A percentile compares a stretch with the other conserved stretches of the same genome.
These are phyloP conservation scores for Aplochiton taeniatus DNA, from an alignment of 2,797 vertebrate species.

Conservation along the genomic window DNA sequence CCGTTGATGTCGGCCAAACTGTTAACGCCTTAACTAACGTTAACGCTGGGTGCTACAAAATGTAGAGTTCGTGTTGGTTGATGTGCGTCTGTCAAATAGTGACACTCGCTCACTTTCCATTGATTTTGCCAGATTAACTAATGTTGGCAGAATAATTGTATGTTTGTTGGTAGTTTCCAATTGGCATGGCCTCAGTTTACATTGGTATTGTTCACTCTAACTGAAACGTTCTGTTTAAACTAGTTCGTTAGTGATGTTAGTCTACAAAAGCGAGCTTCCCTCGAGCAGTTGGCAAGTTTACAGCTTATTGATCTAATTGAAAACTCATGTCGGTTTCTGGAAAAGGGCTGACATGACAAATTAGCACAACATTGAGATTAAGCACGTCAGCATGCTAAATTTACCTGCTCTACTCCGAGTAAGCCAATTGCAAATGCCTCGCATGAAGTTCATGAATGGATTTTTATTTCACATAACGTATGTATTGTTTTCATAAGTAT, in stretches of 20 bases:
- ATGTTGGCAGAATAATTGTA: too few relatives aligned
- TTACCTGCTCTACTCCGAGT: not conserved
- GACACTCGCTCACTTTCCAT: too few relatives aligned
- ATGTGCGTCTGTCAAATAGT: too few relatives aligned
- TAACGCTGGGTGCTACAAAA: too few relatives aligned
- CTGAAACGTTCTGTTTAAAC: not conserved
- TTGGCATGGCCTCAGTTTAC: too few relatives aligned
- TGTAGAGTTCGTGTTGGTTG: too few relatives aligned
- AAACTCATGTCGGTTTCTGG: not conserved
- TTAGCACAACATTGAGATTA: not conserved
- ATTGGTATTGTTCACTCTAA: not conserved
- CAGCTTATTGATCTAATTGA: not conserved
- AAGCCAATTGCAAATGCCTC: not conserved
- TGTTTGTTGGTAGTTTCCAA: too few relatives aligned
- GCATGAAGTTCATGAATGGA: not conserved
- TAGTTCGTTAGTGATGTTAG: not conserved
- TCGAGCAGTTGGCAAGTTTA: not conserved
- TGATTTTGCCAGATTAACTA: too few relatives aligned
- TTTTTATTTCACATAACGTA: not conserved
- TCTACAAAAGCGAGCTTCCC: not conserved
- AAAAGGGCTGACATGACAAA: not conserved
- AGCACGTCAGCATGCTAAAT: not conserved
- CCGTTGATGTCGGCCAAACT: too few relatives aligned
- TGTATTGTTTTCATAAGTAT: not conserved
- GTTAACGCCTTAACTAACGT: too few relatives aligned